Evolutionary conservation across 2,113 vertebrate genomes (phyloP).

Genomic region (Butastur rufipennis): DNA sequence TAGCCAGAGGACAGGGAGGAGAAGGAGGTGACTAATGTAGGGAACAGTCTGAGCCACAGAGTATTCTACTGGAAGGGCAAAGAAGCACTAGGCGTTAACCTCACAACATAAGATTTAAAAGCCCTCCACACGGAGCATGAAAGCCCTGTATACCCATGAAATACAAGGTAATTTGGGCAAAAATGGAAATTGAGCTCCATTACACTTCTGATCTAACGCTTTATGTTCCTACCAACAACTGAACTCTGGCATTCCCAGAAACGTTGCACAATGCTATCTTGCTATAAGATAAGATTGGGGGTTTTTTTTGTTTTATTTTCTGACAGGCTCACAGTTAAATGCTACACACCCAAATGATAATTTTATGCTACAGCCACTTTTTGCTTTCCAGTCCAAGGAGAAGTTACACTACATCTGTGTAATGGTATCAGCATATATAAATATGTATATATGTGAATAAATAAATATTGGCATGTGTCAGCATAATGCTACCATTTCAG

Average conservation of each 20-base stretch:
- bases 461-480: neutral
- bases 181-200: accelerated
- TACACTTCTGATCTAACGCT: neutral
- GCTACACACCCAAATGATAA: neutral
- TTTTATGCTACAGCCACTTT: neutral
- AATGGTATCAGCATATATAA: neutral
- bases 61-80: neutral
- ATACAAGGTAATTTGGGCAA: neutral
- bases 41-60: neutral
- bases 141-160: neutral
- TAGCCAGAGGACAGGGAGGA: slow-evolving; percentile 59
- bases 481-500: neutral
- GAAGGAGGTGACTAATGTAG: neutral
- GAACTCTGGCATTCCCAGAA: neutral
- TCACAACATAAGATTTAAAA: neutral
- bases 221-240: neutral
- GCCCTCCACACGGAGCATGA: neutral
- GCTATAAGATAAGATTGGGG: neutral
- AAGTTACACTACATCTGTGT: neutral
- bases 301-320: neutral
- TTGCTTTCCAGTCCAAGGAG: neutral
- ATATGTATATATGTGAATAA: neutral
- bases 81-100: neutral
- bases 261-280: neutral
- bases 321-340: neutral